phyloP scores from a whole-genome alignment of 2,888 invertebrate species.

The Drosophila subquinaria region DNA sequence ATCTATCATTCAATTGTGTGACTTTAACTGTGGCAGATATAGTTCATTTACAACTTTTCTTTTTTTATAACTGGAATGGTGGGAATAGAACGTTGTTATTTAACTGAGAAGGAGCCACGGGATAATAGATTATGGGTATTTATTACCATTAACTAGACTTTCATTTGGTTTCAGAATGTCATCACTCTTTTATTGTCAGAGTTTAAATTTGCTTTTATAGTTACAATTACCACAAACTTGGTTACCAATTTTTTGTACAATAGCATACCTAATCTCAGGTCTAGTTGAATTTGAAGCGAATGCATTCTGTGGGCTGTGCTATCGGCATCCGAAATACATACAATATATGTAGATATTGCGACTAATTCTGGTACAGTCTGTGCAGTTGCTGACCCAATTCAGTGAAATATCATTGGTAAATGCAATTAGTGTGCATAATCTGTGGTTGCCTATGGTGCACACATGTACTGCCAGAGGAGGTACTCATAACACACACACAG shows the following conservation, averaged over 20 bases:
- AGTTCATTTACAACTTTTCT: too few relatives aligned
- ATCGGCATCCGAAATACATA: neutral
- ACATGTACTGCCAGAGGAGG: constrained; percentile 14
- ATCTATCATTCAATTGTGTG: too few relatives aligned
- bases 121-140: too few relatives aligned
- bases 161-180: neutral
- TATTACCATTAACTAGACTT: neutral
- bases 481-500: neutral
- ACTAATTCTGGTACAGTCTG: constrained; percentile 14
- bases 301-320: constrained; percentile 1
- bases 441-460: constrained; percentile 20
- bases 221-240: neutral
- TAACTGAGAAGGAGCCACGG: too few relatives aligned
- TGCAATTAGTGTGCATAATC: constrained; percentile 53
- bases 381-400: constrained; percentile 60
- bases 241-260: neutral
- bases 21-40: too few relatives aligned
- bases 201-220: neutral
- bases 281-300: neutral
- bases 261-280: neutral
- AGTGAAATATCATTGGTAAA: constrained; percentile 58
- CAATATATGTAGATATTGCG: neutral
- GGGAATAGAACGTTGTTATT: too few relatives aligned
- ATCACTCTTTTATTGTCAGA: neutral
- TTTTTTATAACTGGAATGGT: too few relatives aligned